These are phyloP conservation scores for Sceloporus undulatus DNA, from an alignment of 2,113 vertebrate genomes.

Conservation along the genomic window DNA sequence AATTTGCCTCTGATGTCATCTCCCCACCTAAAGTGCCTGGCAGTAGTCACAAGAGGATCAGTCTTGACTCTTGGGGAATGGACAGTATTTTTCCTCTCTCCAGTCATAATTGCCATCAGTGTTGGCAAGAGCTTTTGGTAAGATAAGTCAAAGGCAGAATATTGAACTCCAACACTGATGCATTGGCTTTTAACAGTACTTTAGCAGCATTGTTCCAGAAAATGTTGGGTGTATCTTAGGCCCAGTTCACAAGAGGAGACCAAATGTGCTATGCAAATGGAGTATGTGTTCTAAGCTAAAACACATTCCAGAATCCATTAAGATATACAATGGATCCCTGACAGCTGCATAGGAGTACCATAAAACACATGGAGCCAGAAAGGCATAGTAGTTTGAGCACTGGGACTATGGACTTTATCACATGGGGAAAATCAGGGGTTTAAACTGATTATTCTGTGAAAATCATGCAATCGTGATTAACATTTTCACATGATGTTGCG, in stretches of 20 bases:
- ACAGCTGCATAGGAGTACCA: not conserved
- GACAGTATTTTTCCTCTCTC: not conserved
- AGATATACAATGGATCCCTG: too few relatives aligned
- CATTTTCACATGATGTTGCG: too few relatives aligned
- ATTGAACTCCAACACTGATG: not conserved
- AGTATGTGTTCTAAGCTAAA: not conserved
- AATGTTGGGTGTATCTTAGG: too few relatives aligned
- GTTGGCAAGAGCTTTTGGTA: not conserved
- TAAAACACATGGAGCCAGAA: not conserved
- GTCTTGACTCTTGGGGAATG: constrained; percentile 24
- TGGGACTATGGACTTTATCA: too few relatives aligned
- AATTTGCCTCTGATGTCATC: constrained; percentile 17
- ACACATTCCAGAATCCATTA: not conserved
- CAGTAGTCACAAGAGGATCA: constrained; percentile 25
- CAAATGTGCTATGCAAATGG: not conserved
- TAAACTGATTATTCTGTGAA: too few relatives aligned
- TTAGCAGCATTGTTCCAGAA: too few relatives aligned
- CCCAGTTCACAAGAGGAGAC: too few relatives aligned
- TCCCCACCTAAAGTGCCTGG: constrained; percentile 11
- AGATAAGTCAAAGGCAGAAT: constrained; percentile 2
- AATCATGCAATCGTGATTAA: too few relatives aligned
- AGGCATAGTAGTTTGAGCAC: too few relatives aligned
- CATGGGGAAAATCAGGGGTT: too few relatives aligned
- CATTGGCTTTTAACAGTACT: not conserved
- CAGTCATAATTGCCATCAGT: not conserved